These are phyloP conservation scores for Microcebus murinus DNA, from an alignment of 2,113 vertebrate genomes.

Conservation along the genomic window DNA sequence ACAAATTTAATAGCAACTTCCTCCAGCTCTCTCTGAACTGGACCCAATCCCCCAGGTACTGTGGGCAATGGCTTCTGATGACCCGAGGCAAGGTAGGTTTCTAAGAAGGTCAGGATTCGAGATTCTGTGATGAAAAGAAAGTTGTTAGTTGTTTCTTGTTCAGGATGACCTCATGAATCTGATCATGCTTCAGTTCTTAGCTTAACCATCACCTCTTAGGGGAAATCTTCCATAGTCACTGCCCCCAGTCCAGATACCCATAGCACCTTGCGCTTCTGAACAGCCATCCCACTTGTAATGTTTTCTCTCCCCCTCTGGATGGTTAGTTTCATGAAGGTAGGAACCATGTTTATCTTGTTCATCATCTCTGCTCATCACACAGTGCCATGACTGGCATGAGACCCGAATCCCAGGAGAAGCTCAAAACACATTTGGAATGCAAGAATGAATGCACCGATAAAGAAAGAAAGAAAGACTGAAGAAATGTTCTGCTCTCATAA, in stretches of 20 bases:
- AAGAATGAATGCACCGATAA: background rate
- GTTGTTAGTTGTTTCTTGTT: background rate
- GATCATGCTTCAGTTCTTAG: background rate
- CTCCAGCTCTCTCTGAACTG: slow-evolving; percentile 93
- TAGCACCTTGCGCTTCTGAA: background rate
- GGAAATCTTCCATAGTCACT: background rate
- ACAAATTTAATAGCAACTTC: slow-evolving; percentile 90
- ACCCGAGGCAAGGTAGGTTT: slow-evolving; percentile 89
- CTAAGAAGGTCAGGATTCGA: slow-evolving; percentile 91
- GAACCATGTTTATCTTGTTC: background rate
- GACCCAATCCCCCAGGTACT: slow-evolving; percentile 92
- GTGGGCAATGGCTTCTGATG: slow-evolving; percentile 87
- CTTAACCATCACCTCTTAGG: background rate
- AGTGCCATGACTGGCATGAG: background rate
- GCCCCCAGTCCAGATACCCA: no score
- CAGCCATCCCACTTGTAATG: no score
- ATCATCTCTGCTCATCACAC: background rate
- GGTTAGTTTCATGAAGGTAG: background rate
- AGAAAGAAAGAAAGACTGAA: background rate
- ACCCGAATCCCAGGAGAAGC: background rate
- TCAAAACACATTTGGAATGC: background rate
- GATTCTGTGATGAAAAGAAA: slow-evolving; percentile 86
- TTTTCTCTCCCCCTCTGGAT: no score
- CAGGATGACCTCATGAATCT: background rate
- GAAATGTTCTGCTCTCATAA: background rate